Evolutionary conservation across 2,888 invertebrate species (phyloP), one percentile per base, ranked within the genome.

Genomic region (Drosophila helvetica): DNA sequence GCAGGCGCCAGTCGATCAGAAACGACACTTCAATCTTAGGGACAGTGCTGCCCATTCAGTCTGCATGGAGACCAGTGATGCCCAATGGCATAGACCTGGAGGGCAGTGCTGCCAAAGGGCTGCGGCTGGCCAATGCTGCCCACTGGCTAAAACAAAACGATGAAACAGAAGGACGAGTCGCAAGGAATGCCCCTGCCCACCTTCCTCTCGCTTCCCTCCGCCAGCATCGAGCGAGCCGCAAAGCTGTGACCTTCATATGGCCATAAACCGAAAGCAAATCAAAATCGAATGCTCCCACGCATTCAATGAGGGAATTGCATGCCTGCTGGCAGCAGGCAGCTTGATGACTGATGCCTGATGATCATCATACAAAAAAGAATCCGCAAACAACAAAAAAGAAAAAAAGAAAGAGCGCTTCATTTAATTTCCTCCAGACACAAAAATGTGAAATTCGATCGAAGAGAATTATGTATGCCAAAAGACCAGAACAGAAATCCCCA

Each of bases 361-460:
- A 22, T 22, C 22, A 70, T 69, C 69, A 52, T 52, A n/a, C 54
- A 56, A 27, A 60, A n/a, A 42, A 45, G 12, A 38, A 46, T 38
- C 55, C 55, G 55, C 55, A 27, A 47, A 48, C 62, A 50, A 63
- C 50, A 60, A 51, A 48, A 67, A 52, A 46, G 7, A 22, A 50
- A 18, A 59, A 60, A 22, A 61, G 50, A 57, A 80, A 79, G 76
- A 81, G 62, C 75, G 75, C 83, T 83, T 86, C 78, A 86, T 84
- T 70, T 69, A 70, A 69, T 69, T 70, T 75, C 75, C 71, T 64
- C 43, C 64, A 69, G 54, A 70, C 80, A 38, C 38, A 38, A 50
- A 66, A 54, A 65, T 81, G 74, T 88, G 86, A 86, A 86, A 86
- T 88, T 86, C 88, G 86, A 86, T 86, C 88, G 86, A 86, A 79